Evolutionary conservation across 2,113 vertebrate species (phyloP).

Genomic region (Furnarius figulus): DNA sequence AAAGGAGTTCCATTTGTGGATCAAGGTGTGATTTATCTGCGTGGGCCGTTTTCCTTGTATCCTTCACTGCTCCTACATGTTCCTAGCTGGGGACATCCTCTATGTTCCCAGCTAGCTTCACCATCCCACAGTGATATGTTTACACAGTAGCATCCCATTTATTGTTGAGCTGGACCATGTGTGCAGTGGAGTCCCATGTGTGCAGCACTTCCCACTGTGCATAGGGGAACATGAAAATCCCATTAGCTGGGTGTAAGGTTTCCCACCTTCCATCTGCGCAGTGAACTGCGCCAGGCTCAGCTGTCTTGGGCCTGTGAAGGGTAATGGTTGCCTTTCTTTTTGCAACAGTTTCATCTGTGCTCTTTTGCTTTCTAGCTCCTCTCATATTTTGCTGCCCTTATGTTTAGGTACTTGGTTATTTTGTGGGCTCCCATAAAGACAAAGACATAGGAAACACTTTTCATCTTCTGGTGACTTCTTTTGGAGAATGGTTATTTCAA

Average conservation of each 20-base stretch:
- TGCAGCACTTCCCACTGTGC: not conserved
- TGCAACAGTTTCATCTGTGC: not conserved
- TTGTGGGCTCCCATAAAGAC: not conserved
- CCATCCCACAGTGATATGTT: not conserved
- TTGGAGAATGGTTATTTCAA: not conserved
- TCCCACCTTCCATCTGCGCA: slow-evolving; percentile 9
- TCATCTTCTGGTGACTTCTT: not conserved
- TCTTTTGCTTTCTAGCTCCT: not conserved
- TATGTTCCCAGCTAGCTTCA: not conserved
- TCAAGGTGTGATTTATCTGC: not conserved
- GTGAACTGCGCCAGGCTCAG: not conserved
- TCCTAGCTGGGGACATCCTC: not conserved
- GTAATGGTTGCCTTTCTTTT: not conserved
- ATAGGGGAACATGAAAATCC: not conserved
- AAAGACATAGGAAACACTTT: not conserved
- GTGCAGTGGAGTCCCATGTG: not conserved
- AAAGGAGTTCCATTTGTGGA: not conserved
- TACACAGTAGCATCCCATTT: not conserved
- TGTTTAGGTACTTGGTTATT: not conserved
- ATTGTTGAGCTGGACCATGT: not conserved
- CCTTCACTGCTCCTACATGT: not conserved
- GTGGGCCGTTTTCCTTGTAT: not conserved
- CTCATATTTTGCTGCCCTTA: not conserved
- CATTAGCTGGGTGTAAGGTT: not conserved
- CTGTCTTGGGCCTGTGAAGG: not conserved